Percentiles rank a stretch among this genome's conserved stretches.
Evolutionary conservation across 2,113 vertebrate species (phyloP).

Genomic region (Otocyon megalotis): DNA sequence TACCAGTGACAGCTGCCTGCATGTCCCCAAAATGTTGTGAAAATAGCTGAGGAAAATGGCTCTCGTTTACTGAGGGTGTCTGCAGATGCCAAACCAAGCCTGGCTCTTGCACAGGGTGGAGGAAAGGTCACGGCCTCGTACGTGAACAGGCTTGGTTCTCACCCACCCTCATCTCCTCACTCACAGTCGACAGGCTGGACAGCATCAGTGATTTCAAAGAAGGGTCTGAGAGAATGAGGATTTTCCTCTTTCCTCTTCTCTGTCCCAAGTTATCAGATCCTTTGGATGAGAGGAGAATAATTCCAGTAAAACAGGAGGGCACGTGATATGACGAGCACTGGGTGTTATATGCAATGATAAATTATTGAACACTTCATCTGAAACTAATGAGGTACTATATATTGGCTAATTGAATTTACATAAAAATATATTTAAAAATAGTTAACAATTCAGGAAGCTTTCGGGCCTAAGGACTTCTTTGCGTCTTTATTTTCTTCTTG

Average conservation of each 20-base stretch:
- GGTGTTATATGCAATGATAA: too few species aligned
- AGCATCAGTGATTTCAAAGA: neutral
- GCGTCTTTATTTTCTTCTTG: neutral
- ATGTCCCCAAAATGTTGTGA: conserved; percentile 4
- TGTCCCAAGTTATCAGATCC: neutral
- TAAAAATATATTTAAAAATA: neutral
- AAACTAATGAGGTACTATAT: too few species aligned
- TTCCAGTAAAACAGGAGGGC: neutral
- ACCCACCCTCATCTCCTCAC: neutral
- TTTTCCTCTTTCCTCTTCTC: neutral
- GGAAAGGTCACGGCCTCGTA: neutral
- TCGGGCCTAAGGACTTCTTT: neutral
- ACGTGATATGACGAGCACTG: too few species aligned
- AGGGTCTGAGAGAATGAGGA: neutral
- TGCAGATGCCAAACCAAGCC: neutral
- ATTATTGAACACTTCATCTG: too few species aligned
- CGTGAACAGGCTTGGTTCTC: neutral
- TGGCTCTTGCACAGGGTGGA: neutral
- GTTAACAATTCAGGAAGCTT: neutral
- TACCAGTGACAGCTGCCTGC: neutral
- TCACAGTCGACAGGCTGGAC: neutral
- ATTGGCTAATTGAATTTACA: too few species aligned
- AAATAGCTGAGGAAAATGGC: conserved; percentile 41
- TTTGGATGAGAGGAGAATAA: neutral
- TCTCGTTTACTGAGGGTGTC: neutral